Evolutionary conservation across 64 coral and sea anemone genomes (phyloP).

Genomic region (Platygyra sinensis): DNA sequence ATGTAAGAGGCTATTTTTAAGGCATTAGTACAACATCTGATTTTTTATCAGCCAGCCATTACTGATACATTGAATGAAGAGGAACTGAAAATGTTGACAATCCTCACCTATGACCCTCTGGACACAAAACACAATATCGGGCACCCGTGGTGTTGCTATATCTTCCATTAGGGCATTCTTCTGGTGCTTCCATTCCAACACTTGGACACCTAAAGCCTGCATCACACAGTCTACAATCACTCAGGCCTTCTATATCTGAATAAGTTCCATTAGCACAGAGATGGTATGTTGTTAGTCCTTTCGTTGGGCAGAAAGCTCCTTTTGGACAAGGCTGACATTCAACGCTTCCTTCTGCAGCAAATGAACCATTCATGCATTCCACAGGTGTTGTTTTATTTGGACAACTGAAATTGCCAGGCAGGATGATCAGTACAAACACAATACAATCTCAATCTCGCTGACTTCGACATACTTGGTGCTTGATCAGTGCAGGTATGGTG

Average conservation of each 20-base stretch:
- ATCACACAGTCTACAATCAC: slow-evolving; percentile 36
- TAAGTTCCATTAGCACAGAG: slow-evolving; percentile 50
- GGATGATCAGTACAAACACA: too few species aligned
- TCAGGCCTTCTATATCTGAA: background rate
- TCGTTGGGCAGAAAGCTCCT: slow-evolving; percentile 56
- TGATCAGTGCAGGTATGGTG: background rate
- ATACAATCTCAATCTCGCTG: too few species aligned
- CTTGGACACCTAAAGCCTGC: slow-evolving; percentile 36
- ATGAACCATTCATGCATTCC: slow-evolving; percentile 15
- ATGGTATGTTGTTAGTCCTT: slow-evolving; percentile 26
- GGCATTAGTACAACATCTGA: too few species aligned
- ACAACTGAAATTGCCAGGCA: slow-evolving; percentile 23
- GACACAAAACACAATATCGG: slow-evolving; percentile 26
- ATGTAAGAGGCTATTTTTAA: too few species aligned
- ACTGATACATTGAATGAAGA: too few species aligned
- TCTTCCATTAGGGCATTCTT: slow-evolving; percentile 9
- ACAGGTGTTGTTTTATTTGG: slow-evolving; percentile 31
- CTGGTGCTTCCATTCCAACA: slow-evolving; percentile 15
- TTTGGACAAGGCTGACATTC: slow-evolving; percentile 19
- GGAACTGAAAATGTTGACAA: background rate
- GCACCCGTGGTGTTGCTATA: slow-evolving; percentile 28
- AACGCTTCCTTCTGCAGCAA: slow-evolving; percentile 37
- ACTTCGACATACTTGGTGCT: background rate
- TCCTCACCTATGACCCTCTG: slow-evolving; percentile 38
- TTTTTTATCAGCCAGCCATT: too few species aligned